These are phyloP conservation scores for Sanderia malayensis DNA, from an alignment of 30 jellyfish, hydroid and myxozoan genomes.

Conservation along the genomic window DNA sequence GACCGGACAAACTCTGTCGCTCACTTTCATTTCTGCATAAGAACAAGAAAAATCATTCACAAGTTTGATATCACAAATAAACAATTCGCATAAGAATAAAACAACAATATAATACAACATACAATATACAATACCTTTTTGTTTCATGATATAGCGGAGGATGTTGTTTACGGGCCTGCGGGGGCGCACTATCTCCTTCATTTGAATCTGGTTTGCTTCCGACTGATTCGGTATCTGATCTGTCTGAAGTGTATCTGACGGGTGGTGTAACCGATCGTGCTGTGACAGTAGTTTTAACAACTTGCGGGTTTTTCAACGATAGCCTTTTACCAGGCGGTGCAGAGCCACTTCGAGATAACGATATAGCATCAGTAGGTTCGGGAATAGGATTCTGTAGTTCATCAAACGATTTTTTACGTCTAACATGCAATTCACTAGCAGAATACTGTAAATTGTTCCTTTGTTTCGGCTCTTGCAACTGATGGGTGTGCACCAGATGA, in stretches of 20 bases:
- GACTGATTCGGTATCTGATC: conserved; percentile 54
- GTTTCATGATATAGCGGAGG: conserved; percentile 52
- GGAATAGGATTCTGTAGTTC: conserved; percentile 21
- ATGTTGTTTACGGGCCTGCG: conserved; percentile 15
- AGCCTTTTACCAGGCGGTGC: conserved; percentile 37
- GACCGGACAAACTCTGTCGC: conserved; percentile 24
- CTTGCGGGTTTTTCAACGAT: conserved; percentile 1
- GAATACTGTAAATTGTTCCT: not conserved
- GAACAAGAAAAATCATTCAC: no score
- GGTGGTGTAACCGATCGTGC: conserved; percentile 43
- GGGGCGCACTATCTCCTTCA: conserved; percentile 56
- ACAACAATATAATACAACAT: no score
- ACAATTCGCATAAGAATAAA: no score
- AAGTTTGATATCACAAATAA: no score
- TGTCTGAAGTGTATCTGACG: conserved; percentile 40
- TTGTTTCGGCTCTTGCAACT: not conserved
- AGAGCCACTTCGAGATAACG: conserved; percentile 47
- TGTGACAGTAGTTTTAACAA: conserved; percentile 33
- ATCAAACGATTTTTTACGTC: conserved; percentile 40
- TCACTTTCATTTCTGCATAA: conserved; percentile 30
- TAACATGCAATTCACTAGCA: not conserved
- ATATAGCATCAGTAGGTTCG: conserved; percentile 10
- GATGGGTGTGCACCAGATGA: not conserved
- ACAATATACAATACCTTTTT: conserved; percentile 24
- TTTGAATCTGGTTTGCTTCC: conserved; percentile 60